Conservation (phyloP, 2,888 invertebrate genomes). For the Phytoseiulus persimilis region DNA sequence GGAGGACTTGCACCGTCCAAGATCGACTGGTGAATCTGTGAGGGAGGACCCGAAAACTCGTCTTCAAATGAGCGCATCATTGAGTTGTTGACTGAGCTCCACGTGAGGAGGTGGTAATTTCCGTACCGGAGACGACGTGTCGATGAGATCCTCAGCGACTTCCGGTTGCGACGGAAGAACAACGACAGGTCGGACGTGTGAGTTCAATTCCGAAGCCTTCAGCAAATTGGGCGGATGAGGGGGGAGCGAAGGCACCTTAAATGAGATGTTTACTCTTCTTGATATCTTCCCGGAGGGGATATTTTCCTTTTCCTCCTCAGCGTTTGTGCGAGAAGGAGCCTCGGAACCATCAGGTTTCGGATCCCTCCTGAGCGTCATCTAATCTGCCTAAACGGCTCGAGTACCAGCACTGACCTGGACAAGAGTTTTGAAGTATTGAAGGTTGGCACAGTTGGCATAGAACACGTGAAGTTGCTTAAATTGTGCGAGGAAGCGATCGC, state of each 20-base stretch:
- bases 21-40: background rate
- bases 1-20: conserved; percentile 13
- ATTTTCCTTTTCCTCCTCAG: too few relatives aligned
- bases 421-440: conserved; percentile 94
- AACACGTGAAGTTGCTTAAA: conserved; percentile 80
- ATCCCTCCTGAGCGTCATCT: too few relatives aligned
- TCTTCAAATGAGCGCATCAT: background rate
- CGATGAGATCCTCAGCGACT: conserved; percentile 55
- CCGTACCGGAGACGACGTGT: conserved; percentile 47
- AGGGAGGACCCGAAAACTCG: background rate
- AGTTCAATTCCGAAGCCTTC: conserved; percentile 78
- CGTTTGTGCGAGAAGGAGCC: too few relatives aligned
- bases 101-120: too few relatives aligned
- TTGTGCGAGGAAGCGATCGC: conserved; percentile 77
- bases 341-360: too few relatives aligned
- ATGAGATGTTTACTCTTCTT: conserved; percentile 1
- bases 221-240: conserved; percentile 87
- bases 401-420: conserved; percentile 64
- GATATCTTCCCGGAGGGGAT: too few relatives aligned
- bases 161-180: conserved; percentile 61
- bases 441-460: conserved; percentile 79
- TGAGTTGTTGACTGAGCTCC: too few relatives aligned
- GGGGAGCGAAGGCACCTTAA: conserved; percentile 45
- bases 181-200: conserved; percentile 88
- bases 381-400: too few relatives aligned